phyloP scores from a whole-genome alignment of 30 jellyfish, hydroid and myxozoan genomes.

The Rhopilema esculentum region DNA sequence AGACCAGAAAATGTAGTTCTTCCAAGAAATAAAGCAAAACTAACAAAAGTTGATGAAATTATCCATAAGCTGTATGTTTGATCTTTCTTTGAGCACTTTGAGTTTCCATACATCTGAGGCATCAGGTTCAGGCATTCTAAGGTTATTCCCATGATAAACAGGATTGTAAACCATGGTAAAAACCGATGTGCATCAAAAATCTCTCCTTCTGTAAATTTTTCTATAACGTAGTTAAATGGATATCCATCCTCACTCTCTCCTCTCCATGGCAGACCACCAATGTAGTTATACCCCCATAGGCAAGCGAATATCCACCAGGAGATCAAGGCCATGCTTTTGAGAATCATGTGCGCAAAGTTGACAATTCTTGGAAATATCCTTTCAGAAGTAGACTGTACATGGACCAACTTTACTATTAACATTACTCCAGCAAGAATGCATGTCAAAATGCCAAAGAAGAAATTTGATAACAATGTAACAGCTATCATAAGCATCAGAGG shows the following conservation, averaged over 20 bases:
- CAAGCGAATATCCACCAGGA: constrained; percentile 91
- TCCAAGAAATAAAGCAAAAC: constrained; percentile 63
- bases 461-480: constrained; percentile 61
- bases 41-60: constrained; percentile 29
- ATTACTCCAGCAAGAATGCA: constrained; percentile 55
- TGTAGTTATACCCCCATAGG: constrained; percentile 58
- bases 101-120: not conserved
- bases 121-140: constrained; percentile 10
- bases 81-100: not conserved
- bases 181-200: constrained; percentile 72
- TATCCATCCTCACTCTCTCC: constrained; percentile 72
- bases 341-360: constrained; percentile 19
- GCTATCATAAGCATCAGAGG: constrained; percentile 48
- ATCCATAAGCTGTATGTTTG: constrained; percentile 53
- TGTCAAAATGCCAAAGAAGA: constrained; percentile 73
- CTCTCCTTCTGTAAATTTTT: constrained; percentile 70
- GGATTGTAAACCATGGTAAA: constrained; percentile 79
- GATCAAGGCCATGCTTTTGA: constrained; percentile 31
- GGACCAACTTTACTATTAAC: constrained; percentile 19
- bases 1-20: constrained; percentile 62
- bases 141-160: constrained; percentile 66
- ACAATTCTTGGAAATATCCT: not conserved
- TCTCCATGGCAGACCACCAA: constrained; percentile 82
- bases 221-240: constrained; percentile 30
- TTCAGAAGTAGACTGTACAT: not conserved